Evolutionary conservation across 1,140 invertebrate genomes (phyloP).

Genomic region (Aphidius ervi): DNA sequence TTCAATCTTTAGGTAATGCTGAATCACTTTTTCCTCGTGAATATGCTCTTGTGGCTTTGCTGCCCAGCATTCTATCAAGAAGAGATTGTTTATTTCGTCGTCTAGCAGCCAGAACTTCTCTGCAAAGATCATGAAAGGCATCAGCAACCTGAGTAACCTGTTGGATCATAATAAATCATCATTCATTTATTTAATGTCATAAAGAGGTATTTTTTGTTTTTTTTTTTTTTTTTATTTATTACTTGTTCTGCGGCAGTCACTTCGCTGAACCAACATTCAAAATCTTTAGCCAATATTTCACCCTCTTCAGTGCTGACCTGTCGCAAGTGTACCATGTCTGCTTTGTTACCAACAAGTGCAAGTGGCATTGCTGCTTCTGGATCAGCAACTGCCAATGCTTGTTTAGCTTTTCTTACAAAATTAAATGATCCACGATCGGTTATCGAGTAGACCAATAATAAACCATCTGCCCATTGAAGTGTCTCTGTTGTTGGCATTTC

Average conservation of each 20-base stretch:
- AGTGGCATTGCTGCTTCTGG: constrained; percentile 67
- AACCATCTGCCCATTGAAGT: constrained; percentile 83
- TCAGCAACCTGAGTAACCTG: constrained; percentile 67
- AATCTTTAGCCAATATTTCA: constrained; percentile 81
- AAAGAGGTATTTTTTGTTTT: not conserved
- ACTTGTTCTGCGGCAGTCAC: constrained; percentile 86
- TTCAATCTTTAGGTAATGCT: constrained; percentile 74
- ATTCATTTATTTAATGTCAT: not conserved
- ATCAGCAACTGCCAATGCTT: constrained; percentile 60
- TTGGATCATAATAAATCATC: not conserved
- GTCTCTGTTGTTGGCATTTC: constrained; percentile 73
- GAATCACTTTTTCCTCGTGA: constrained; percentile 81
- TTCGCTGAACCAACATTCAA: constrained; percentile 83
- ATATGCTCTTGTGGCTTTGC: constrained; percentile 66
- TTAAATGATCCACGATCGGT: constrained; percentile 84
- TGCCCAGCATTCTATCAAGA: constrained; percentile 72
- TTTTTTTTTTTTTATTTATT: constrained; percentile 28
- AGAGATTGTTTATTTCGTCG: constrained; percentile 80
- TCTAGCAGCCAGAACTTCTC: constrained; percentile 72
- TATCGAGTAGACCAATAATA: constrained; percentile 87
- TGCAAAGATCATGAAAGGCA: constrained; percentile 78
- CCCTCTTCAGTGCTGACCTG: constrained; percentile 86
- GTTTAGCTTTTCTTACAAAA: constrained; percentile 72
- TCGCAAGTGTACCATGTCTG: constrained; percentile 85
- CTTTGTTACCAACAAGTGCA: constrained; percentile 83